Percentiles rank a stretch among this genome's conserved stretches.
phyloP scores from a whole-genome alignment of 2,113 vertebrate genomes.

The Bubo scandiacus region DNA sequence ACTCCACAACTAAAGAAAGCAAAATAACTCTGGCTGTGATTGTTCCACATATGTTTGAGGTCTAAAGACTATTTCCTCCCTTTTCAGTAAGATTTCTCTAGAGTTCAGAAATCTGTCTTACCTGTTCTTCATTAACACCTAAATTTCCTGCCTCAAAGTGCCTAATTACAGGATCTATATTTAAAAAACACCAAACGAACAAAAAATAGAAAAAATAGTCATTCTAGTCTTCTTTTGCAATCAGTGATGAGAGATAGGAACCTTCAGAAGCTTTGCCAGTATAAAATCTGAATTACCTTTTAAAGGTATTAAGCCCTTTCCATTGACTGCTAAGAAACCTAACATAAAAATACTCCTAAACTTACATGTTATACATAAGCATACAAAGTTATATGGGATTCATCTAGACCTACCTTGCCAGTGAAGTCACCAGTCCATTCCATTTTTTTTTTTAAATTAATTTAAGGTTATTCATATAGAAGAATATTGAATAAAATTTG shows the following conservation, averaged over 20 bases:
- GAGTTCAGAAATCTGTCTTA: neutral
- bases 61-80: neutral
- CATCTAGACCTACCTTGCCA: neutral
- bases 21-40: neutral
- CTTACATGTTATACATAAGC: neutral
- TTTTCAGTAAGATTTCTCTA: neutral
- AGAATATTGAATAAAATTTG: neutral
- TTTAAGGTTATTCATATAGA: neutral
- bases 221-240: neutral
- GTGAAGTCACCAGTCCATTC: neutral
- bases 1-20: neutral
- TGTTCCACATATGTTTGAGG: neutral
- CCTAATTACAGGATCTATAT: neutral
- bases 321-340: neutral
- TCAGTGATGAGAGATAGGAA: neutral
- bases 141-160: neutral
- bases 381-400: neutral
- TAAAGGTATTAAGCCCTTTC: neutral
- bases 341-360: neutral
- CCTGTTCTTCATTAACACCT: neutral
- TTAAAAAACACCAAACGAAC: neutral
- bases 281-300: neutral
- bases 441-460: neutral
- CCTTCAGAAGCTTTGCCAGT: neutral
- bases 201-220: neutral